phyloP scores from a whole-genome alignment of 2,797 vertebrate species.

The Chromis chromis region DNA sequence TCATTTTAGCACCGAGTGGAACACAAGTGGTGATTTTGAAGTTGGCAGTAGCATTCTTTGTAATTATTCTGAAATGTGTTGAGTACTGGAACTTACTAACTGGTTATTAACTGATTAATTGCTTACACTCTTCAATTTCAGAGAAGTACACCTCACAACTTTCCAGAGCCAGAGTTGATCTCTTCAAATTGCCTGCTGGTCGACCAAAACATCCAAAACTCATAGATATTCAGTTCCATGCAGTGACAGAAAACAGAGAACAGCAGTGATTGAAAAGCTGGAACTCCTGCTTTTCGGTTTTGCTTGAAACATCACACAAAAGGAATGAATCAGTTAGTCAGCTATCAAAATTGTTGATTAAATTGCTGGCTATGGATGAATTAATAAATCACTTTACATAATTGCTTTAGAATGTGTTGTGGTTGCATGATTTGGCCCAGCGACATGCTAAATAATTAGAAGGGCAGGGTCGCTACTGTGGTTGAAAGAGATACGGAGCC shows the following conservation, averaged over 20 bases:
- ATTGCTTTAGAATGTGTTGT: not conserved
- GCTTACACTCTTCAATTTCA: not conserved
- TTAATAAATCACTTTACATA: not conserved
- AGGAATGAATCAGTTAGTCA: not conserved
- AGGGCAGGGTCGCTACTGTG: not conserved
- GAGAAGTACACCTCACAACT: not conserved
- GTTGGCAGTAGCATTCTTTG: not conserved
- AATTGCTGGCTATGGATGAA: not conserved
- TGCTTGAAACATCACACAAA: not conserved
- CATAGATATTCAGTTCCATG: not conserved
- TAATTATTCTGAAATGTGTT: not conserved
- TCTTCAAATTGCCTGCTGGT: too few relatives aligned
- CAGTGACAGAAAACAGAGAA: not conserved
- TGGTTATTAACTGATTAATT: not conserved
- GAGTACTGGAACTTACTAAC: not conserved
- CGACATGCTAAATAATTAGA: not conserved
- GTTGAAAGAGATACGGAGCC: slow-evolving; percentile 9
- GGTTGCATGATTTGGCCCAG: slow-evolving; percentile 6
- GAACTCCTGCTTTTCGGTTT: not conserved
- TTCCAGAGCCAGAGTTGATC: not conserved
- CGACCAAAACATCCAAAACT: not conserved
- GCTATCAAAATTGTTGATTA: not conserved
- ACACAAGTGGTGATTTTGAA: not conserved
- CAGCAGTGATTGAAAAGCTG: not conserved
- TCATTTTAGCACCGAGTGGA: not conserved